Base-by-base conservation (phyloP, 2,797 vertebrate species). In the Mycteria americana region DNA sequence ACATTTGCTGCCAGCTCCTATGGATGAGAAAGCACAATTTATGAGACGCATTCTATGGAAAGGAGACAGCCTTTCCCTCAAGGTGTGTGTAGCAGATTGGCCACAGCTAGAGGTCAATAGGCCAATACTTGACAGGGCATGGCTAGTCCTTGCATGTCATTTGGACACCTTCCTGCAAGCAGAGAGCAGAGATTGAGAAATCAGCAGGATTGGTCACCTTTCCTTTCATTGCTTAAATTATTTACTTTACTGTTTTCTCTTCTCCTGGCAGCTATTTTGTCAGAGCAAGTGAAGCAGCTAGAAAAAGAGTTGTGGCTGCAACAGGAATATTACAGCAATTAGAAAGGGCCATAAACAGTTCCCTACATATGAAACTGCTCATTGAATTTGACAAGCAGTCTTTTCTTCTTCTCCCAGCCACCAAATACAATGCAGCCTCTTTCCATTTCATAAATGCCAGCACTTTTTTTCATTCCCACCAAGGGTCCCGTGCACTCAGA, bases 271-370 rank as follows among this genome's bases (percentile, higher is more conserved):
- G 95, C 88, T 76, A 69, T 94, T 96, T 96, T 88, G 90, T 97
- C 95, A 96, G 93, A 88, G 72, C 59, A 88, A 97, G 93, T 30
- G 63, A 65, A 93, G 95, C 94, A 94, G 87, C 93, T 84, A 89
- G 46, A 62, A 41, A 62, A 72, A 92, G 96, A 96, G 74, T 67
- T 91, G 96, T 96, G 96, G 84, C 92, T 79, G 93, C 79, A 54
- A 48, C 82, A 96, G 92, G 96, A 85, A 95, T 92, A 93, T 96
- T 84, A 85, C 89, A 70, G 96, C 97, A 97, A 97, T 97, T 97
- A 97, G 91, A 80, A 69, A 80, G 68, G 75, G 81, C 96, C 94
- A 85, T 92, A 94, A 97, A 95, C 95, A 93, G 87, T 74, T 95
- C 88, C 83, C 93, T 85, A 33, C 48, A 57, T 80, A 45, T 75